A percentile compares a stretch with the other conserved stretches of the same genome.
Conservation (phyloP, 2,888 invertebrate species). For the Oxycera nigricornis region DNA sequence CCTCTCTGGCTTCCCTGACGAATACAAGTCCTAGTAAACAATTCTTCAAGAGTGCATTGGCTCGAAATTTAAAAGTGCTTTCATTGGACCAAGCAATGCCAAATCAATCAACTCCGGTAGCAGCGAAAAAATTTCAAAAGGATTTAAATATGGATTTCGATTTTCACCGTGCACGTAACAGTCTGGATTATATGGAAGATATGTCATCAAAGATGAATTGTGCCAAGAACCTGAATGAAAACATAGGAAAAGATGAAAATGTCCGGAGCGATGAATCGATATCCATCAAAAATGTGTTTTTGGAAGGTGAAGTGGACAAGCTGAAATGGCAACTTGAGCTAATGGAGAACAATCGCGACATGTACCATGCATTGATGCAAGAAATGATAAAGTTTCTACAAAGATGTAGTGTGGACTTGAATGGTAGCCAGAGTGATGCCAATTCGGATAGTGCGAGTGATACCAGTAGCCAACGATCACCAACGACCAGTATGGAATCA, state of each 20-base stretch:
- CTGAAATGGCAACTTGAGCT: slow-evolving; percentile 16
- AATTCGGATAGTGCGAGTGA: not conserved
- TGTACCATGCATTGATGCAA: slow-evolving; percentile 5
- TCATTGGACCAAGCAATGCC: not conserved
- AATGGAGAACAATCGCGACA: not conserved
- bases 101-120: slow-evolving; percentile 11
- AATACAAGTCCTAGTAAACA: not conserved
- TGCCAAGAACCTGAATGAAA: not conserved
- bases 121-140: not conserved
- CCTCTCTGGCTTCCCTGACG: not conserved
- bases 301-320: slow-evolving; percentile 10
- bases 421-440: not conserved
- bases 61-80: not conserved
- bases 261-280: not conserved
- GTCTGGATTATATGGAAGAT: not conserved
- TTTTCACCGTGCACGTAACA: slow-evolving; percentile 9
- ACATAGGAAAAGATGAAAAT: not conserved
- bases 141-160: not conserved
- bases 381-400: slow-evolving; percentile 15
- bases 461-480: not conserved
- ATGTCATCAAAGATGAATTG: not conserved
- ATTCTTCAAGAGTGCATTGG: not conserved
- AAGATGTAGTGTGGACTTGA: not conserved
- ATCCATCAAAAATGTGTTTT: not conserved
- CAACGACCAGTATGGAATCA: not conserved